These are phyloP conservation scores for Chloebia gouldiae DNA, from an alignment of 2,113 vertebrate species.

Conservation along the genomic window DNA sequence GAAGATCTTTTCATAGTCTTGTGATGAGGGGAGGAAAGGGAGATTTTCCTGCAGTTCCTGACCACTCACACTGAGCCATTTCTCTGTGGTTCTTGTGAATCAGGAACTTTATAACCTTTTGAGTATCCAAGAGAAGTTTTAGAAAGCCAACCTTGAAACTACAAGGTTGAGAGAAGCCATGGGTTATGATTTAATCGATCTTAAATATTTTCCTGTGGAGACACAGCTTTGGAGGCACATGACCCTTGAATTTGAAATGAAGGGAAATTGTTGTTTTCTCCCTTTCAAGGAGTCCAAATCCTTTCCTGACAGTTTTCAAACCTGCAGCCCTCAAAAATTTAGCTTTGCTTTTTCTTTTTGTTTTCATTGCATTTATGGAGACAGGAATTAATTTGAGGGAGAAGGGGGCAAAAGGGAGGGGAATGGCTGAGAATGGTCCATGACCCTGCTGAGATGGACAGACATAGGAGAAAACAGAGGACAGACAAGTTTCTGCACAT, in stretches of 20 bases:
- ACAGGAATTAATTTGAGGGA: background rate
- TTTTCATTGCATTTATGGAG: background rate
- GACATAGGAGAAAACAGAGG: background rate
- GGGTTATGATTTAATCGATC: background rate
- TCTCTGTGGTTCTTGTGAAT: background rate
- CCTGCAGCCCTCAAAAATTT: background rate
- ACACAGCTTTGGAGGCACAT: background rate
- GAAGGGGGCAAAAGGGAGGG: background rate
- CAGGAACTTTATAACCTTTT: background rate
- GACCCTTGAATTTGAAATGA: background rate
- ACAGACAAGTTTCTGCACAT: background rate
- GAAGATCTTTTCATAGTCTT: background rate
- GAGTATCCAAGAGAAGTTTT: background rate
- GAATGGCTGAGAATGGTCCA: background rate
- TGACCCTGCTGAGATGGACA: background rate
- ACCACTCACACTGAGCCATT: background rate
- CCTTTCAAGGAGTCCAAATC: background rate
- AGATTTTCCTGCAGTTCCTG: background rate
- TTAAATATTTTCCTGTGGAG: background rate
- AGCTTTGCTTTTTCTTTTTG: background rate
- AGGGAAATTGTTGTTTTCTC: background rate
- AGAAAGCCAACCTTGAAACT: background rate
- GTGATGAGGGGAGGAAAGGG: background rate
- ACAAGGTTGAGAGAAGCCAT: background rate
- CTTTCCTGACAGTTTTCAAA: background rate